phyloP scores from a whole-genome alignment of 2,797 vertebrate species.

The Aselliscus stoliczkanus region DNA sequence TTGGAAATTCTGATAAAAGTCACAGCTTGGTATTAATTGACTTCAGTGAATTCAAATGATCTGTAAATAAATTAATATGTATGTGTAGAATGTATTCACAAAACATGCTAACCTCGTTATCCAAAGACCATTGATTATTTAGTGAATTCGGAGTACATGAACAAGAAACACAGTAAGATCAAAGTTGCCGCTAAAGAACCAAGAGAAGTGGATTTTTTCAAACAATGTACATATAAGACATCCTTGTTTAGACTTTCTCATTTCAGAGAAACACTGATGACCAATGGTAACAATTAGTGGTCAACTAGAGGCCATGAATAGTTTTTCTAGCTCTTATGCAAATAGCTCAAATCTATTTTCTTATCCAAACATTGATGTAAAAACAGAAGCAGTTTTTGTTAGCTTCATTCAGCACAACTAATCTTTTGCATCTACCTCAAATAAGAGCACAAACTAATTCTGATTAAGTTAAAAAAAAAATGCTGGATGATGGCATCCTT shows the following conservation, averaged over 20 bases:
- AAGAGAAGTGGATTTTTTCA: not conserved
- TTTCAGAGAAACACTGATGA: constrained; percentile 14
- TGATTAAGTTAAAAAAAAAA: not conserved
- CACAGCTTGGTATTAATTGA: not conserved
- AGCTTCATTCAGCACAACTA: constrained; percentile 11
- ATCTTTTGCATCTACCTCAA: constrained; percentile 35
- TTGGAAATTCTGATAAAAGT: constrained; percentile 48
- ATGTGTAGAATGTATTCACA: not conserved
- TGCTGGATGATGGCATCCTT: not conserved
- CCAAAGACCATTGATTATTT: not conserved
- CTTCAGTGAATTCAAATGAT: constrained; percentile 12
- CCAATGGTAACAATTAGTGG: constrained; percentile 1
- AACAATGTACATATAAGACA: not conserved
- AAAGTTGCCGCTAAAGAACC: not conserved
- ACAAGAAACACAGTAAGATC: not conserved
- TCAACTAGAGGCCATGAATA: not conserved
- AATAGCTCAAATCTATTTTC: constrained; percentile 33
- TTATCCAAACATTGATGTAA: constrained; percentile 33
- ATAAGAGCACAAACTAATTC: not conserved
- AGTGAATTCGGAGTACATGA: not conserved
- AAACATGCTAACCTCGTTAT: constrained; percentile 10
- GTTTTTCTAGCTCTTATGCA: not conserved
- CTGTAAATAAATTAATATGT: not conserved
- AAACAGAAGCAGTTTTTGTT: constrained; percentile 47
- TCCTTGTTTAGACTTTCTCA: not conserved